A percentile compares a stretch with the other conserved stretches of the same genome.
Conservation (phyloP, 2,888 invertebrate species). For the Norana najaformis region DNA sequence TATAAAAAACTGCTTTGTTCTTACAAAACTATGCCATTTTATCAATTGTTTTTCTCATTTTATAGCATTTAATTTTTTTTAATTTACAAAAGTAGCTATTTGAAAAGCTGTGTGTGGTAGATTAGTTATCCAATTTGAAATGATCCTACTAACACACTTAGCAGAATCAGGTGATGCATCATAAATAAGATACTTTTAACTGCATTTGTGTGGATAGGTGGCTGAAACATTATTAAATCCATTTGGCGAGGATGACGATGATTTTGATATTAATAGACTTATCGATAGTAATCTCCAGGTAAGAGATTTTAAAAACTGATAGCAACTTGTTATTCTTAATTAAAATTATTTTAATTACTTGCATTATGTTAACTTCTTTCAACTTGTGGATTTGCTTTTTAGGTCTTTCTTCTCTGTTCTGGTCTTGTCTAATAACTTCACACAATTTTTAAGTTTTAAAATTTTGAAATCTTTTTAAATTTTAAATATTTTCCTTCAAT, state of each 20-base stretch:
- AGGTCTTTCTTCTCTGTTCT: too few relatives aligned
- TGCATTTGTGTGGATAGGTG: constrained; percentile 50
- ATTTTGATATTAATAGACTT: constrained; percentile 58
- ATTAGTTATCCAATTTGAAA: neutral
- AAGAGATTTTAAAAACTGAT: neutral
- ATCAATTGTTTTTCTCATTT: too few relatives aligned
- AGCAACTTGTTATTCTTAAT: neutral
- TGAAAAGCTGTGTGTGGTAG: neutral
- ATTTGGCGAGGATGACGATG: constrained; percentile 61
- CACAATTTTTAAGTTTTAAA: too few relatives aligned
- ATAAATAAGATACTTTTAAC: neutral
- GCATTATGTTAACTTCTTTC: neutral
- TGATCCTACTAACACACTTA: neutral
- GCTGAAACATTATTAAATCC: constrained; percentile 63
- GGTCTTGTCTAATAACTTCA: neutral
- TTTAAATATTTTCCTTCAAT: too few relatives aligned
- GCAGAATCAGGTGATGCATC: too few relatives aligned
- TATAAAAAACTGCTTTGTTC: neutral
- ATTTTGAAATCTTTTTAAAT: too few relatives aligned
- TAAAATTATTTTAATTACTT: neutral
- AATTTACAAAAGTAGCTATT: neutral
- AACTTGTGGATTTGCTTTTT: neutral
- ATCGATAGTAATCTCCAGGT: constrained; percentile 48
- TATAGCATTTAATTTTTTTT: neutral
- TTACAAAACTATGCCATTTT: neutral